Evolutionary conservation across 2,113 vertebrate species (phyloP).

Genomic region (Elaphurus davidianus): DNA sequence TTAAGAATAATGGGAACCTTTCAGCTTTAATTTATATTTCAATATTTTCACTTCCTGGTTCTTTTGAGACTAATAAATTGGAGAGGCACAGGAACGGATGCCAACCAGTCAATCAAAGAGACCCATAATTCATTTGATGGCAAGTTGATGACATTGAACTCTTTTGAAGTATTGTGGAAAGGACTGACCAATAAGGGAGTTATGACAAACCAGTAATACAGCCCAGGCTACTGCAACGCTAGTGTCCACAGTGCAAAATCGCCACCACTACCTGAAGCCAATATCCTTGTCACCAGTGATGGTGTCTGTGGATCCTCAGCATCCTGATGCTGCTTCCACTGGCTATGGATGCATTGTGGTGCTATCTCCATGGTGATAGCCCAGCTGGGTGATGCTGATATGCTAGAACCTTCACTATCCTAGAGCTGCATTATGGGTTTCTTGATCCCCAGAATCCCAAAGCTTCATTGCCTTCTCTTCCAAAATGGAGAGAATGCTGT

Average conservation of each 20-base stretch:
- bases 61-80: not conserved
- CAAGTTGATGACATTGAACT: not conserved
- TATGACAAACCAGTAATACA: not conserved
- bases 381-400: not conserved
- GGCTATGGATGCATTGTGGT: accelerated
- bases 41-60: not conserved
- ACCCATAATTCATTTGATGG: not conserved
- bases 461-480: not conserved
- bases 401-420: not conserved
- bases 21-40: not conserved
- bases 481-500: not conserved
- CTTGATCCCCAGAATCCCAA: not conserved
- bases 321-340: not conserved
- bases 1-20: not conserved
- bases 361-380: too few relatives aligned
- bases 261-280: accelerated
- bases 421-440: not conserved
- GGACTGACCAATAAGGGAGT: not conserved
- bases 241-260: too few relatives aligned
- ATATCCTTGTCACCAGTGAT: too few relatives aligned
- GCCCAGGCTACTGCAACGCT: accelerated
- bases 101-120: not conserved
- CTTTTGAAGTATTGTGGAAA: not conserved
- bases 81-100: not conserved
- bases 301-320: not conserved